Conservation (phyloP, 1,140 invertebrate genomes). For the Achroia grisella region DNA sequence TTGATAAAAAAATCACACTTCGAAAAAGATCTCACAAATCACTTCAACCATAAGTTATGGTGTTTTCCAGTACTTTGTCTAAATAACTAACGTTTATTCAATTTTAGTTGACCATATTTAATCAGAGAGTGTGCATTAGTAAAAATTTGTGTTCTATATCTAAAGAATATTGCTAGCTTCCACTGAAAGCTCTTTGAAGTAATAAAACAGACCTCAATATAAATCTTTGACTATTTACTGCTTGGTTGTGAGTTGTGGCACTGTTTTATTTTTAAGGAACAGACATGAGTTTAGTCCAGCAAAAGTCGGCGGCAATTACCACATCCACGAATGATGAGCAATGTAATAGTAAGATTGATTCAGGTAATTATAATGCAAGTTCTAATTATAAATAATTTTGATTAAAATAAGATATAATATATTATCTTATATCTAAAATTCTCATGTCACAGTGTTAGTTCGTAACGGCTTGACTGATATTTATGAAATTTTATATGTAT, state of each 20-base stretch:
- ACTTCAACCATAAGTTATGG: not conserved
- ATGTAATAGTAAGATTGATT: too few relatives aligned
- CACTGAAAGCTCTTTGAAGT: not conserved
- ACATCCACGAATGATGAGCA: conserved; percentile 12
- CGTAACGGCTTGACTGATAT: too few relatives aligned
- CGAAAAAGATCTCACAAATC: not conserved
- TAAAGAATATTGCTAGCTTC: not conserved
- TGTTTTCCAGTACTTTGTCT: not conserved
- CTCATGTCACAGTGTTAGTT: too few relatives aligned
- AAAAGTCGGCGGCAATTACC: conserved; percentile 27
- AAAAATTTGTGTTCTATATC: not conserved
- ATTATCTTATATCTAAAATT: too few relatives aligned
- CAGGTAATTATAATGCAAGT: too few relatives aligned
- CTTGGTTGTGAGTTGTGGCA: conserved; percentile 20
- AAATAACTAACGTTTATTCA: not conserved
- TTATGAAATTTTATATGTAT: too few relatives aligned
- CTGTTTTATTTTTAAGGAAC: conserved; percentile 46
- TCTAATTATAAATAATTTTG: too few relatives aligned
- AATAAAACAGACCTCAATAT: conserved; percentile 26
- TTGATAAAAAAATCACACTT: not conserved
- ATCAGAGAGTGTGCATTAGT: not conserved
- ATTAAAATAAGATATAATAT: too few relatives aligned
- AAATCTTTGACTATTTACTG: conserved; percentile 31
- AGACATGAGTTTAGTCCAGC: conserved; percentile 24
- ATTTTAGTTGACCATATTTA: not conserved